Evolutionary conservation across 2,888 invertebrate genomes (phyloP).

Genomic region (Caenorhabditis sp.): DNA sequence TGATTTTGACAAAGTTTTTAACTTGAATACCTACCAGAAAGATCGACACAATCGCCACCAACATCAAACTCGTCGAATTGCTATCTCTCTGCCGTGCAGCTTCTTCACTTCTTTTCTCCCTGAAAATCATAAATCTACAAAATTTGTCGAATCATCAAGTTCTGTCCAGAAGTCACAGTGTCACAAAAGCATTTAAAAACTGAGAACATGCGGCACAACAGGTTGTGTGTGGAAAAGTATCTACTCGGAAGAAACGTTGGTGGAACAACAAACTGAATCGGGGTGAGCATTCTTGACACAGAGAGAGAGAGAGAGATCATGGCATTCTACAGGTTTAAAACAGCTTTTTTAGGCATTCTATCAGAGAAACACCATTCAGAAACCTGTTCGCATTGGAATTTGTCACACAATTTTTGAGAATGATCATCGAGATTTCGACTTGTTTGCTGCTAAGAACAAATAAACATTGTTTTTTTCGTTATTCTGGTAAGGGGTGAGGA

Average conservation of each 20-base stretch:
- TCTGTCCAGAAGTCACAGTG: neutral
- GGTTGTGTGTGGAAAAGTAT: neutral
- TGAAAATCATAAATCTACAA: slow-evolving; percentile 35
- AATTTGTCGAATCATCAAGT: neutral
- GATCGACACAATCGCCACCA: slow-evolving; percentile 73
- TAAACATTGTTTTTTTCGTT: no score
- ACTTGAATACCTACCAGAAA: slow-evolving; percentile 69
- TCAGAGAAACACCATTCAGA: neutral
- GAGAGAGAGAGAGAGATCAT: neutral
- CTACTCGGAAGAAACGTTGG: slow-evolving; percentile 3
- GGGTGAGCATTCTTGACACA: neutral
- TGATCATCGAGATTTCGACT: slow-evolving; percentile 32
- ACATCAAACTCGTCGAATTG: slow-evolving; percentile 72
- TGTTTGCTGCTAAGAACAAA: slow-evolving; percentile 17
- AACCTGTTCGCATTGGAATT: neutral
- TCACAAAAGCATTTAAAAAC: no score
- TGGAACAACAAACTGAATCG: neutral
- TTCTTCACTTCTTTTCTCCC: slow-evolving; percentile 67
- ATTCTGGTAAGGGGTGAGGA: neutral
- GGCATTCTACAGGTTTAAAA: no score
- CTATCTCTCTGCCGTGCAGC: slow-evolving; percentile 68
- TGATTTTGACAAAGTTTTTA: no score
- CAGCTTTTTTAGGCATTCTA: no score
- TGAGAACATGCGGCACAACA: no score
- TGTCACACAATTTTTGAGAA: slow-evolving; percentile 31